Conservation (phyloP, 2,113 vertebrate genomes). For the Pheucticus melanocephalus region DNA sequence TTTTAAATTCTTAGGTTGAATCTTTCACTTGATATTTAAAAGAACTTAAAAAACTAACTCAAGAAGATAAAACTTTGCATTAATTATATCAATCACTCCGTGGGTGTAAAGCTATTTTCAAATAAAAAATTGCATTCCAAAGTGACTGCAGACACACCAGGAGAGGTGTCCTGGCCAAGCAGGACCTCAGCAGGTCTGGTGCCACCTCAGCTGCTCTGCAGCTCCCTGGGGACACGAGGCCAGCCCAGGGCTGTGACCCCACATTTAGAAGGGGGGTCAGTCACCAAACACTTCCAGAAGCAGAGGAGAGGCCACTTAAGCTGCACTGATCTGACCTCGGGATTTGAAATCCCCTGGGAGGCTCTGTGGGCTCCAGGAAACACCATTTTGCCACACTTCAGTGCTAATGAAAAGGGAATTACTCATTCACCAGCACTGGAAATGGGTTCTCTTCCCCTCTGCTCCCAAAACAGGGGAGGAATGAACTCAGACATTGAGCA, state of each 20-base stretch:
- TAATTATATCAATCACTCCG: too few relatives aligned
- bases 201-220: neutral
- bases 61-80: neutral
- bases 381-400: neutral
- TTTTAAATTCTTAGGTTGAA: neutral
- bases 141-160: neutral
- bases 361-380: neutral
- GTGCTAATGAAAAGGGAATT: neutral
- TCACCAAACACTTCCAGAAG: neutral
- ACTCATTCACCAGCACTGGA: neutral
- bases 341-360: neutral
- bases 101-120: neutral
- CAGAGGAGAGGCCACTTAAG: neutral
- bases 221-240: fast-evolving
- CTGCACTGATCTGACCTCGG: neutral
- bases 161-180: neutral
- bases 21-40: neutral
- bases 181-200: neutral
- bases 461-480: neutral
- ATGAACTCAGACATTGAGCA: neutral
- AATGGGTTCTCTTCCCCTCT: neutral
- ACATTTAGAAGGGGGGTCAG: fast-evolving
- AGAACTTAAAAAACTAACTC: neutral
- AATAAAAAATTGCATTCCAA: neutral
- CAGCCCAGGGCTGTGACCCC: neutral